Conservation (phyloP, 2,888 invertebrate species). For the Sinhomidia bicolor region DNA sequence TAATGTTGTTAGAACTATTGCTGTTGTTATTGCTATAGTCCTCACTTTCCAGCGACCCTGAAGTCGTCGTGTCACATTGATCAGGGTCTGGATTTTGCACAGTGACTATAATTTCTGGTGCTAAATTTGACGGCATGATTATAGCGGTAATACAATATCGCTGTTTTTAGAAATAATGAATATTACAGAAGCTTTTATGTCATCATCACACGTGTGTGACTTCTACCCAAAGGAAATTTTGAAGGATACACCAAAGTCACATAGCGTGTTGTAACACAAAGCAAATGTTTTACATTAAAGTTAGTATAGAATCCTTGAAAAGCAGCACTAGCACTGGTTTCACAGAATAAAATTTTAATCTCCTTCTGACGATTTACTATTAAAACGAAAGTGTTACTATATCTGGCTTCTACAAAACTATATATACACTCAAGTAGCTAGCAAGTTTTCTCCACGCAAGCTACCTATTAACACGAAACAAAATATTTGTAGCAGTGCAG, state of each 20-base stretch:
- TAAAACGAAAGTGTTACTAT: too few species aligned
- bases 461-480: background rate
- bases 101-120: constrained; percentile 67
- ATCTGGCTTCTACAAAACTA: too few species aligned
- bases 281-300: too few species aligned
- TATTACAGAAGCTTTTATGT: background rate
- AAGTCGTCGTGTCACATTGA: constrained; percentile 50
- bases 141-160: background rate
- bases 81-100: constrained; percentile 66
- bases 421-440: background rate
- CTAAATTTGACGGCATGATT: constrained; percentile 65
- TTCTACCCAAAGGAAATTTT: background rate
- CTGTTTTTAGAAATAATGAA: too few species aligned
- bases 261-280: background rate
- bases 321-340: background rate
- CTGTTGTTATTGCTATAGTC: constrained; percentile 22
- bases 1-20: background rate
- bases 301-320: background rate
- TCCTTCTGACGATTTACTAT: background rate
- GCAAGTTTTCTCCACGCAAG: background rate
- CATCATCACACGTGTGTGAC: background rate
- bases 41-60: constrained; percentile 58
- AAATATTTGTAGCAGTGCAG: background rate
- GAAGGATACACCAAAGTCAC: constrained; percentile 16
- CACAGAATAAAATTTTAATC: background rate